Conservation (phyloP, 1,140 invertebrate genomes). For the Oryzaephilus surinamensis region DNA sequence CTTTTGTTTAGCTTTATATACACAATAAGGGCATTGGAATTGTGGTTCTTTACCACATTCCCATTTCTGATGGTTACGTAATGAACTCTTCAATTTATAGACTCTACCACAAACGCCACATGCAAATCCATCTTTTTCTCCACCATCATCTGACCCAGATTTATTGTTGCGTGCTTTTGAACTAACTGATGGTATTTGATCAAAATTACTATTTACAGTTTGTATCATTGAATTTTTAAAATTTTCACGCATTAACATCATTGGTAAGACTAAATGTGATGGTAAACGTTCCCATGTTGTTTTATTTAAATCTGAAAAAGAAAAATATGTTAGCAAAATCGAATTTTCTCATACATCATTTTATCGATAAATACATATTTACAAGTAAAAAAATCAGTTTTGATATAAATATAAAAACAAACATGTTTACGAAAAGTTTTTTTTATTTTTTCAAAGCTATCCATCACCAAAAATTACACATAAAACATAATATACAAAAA, state of each 20-base stretch:
- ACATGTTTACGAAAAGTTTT: slow-evolving; percentile 11
- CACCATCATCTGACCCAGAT: slow-evolving; percentile 1
- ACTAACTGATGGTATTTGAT: too few species aligned
- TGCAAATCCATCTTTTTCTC: slow-evolving; percentile 1
- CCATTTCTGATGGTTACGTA: slow-evolving; percentile 38
- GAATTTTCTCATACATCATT: background rate
- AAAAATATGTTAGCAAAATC: slow-evolving; percentile 19
- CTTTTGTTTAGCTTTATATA: slow-evolving; percentile 70
- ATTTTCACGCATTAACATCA: slow-evolving; percentile 36
- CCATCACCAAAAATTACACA: too few species aligned
- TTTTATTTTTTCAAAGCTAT: background rate
- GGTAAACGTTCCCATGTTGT: slow-evolving; percentile 30
- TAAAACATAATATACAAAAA: too few species aligned
- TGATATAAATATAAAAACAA: too few species aligned
- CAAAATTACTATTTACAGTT: too few species aligned
- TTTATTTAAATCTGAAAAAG: slow-evolving; percentile 32
- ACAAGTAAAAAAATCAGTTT: background rate
- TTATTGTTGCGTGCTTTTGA: background rate
- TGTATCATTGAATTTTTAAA: slow-evolving; percentile 35
- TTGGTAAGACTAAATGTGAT: slow-evolving; percentile 32
- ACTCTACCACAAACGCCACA: slow-evolving; percentile 9
- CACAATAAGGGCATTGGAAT: slow-evolving; percentile 69
- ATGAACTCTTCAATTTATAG: slow-evolving; percentile 37
- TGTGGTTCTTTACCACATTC: slow-evolving; percentile 56
- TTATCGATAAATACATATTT: background rate